Evolutionary conservation across 2,888 invertebrate species (phyloP), one percentile per base, ranked within the genome.

Genomic region (Mesochorus sp.): DNA sequence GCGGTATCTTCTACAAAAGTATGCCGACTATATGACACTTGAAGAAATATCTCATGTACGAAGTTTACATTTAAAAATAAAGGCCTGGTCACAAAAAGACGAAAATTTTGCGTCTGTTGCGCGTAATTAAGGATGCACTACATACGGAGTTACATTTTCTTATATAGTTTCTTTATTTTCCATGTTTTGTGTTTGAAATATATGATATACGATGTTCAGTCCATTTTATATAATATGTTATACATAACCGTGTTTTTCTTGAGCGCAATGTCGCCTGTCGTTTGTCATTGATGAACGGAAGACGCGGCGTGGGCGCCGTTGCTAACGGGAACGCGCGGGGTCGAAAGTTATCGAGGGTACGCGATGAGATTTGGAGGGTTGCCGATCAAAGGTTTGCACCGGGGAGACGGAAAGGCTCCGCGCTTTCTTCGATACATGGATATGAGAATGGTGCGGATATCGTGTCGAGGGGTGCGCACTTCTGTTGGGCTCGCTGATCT

Each of bases 401-500:
- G 47, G 44, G n/a, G n/a, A n/a, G n/a, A n/a, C n/a, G n/a, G n/a
- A n/a, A n/a, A n/a, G n/a, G 47, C 62, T 62, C 39, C 47, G 44
- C 21, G 31, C 14, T 21, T 44, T 59, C 44, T 68, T 68, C 26
- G 37, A 51, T 51, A 71, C 61, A 47, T 26, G 66, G 57, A 57
- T 44, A 68, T 44, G 47, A 71, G 51, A 71, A 71, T 51, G 28
- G 61, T 42, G 19, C 49, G 61, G 70, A 61, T 71, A 71, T 71
- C 49, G 70, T 21, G 19, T 42, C 42, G 19, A 49, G 24, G 51
- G 61, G 49, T 31, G 68, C 12, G 28, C n/a, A n/a, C 44, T 42
- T 28, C 28, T 44, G 47, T 8, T 51, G 21, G 51, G 70, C 59
- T 61, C 31, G 19, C 61, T 49, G 61, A 51, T 28, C 51, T 37